phyloP scores from a whole-genome alignment of 2,888 invertebrate genomes.

The Bursaphelenchus okinawaensis region DNA sequence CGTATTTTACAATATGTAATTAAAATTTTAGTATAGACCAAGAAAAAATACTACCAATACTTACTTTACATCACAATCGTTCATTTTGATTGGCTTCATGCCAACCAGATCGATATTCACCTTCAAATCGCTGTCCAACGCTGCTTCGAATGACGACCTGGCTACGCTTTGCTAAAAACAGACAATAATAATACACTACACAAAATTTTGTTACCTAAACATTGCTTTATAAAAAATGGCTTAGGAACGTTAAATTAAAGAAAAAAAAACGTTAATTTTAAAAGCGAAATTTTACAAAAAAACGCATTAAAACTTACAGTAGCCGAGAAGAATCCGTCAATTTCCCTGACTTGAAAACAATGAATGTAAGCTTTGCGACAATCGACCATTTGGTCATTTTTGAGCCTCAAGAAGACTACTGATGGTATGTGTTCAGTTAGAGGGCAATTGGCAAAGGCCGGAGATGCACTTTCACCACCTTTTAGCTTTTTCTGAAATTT shows the following conservation, averaged over 20 bases:
- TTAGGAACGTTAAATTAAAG: too few relatives aligned
- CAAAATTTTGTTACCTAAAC: too few relatives aligned
- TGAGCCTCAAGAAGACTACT: neutral
- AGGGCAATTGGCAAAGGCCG: too few relatives aligned
- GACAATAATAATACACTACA: neutral
- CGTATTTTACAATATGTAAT: too few relatives aligned
- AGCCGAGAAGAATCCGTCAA: neutral
- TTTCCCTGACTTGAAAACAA: conserved; percentile 8
- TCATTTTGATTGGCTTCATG: neutral
- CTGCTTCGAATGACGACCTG: neutral
- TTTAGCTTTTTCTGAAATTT: too few relatives aligned
- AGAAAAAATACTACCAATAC: neutral
- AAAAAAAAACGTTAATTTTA: too few relatives aligned
- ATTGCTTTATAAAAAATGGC: too few relatives aligned
- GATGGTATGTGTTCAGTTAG: neutral
- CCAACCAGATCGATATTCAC: conserved; percentile 8
- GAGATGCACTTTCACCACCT: too few relatives aligned
- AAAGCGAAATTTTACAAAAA: neutral
- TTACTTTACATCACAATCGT: neutral
- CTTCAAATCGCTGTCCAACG: neutral
- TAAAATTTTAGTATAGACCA: too few relatives aligned
- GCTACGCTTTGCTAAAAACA: conserved; percentile 1
- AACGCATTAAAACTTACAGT: neutral
- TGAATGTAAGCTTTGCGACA: conserved; percentile 1
- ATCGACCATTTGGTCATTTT: conserved; percentile 1